These are phyloP conservation scores for Montipora sp. DNA, from an alignment of 64 coral and sea anemone species.

Conservation along the genomic window DNA sequence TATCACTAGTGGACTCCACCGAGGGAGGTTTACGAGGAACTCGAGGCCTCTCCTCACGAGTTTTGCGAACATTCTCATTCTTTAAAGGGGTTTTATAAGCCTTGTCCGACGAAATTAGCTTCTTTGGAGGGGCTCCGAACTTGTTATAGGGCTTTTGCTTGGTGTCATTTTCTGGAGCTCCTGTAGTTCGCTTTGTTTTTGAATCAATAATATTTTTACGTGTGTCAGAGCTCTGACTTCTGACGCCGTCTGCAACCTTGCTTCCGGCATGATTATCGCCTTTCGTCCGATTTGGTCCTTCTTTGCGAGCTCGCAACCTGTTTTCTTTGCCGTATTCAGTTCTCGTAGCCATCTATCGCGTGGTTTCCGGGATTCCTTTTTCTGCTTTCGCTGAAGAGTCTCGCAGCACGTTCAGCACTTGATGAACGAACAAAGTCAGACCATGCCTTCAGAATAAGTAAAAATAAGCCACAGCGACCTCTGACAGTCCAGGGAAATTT, in stretches of 20 bases:
- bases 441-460: background rate
- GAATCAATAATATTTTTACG: constrained; percentile 73
- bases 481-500: background rate
- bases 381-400: constrained; percentile 12
- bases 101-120: constrained; percentile 26
- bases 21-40: background rate
- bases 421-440: background rate
- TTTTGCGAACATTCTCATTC: constrained; percentile 49
- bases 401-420: background rate
- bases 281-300: constrained; percentile 40
- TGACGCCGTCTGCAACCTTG: background rate
- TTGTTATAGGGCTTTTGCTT: constrained; percentile 55
- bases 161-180: constrained; percentile 25
- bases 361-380: constrained; percentile 16
- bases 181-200: constrained; percentile 69
- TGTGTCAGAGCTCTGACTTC: constrained; percentile 14
- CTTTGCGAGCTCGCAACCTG: constrained; percentile 62
- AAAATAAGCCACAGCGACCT: too few species aligned
- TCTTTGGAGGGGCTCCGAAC: constrained; percentile 67
- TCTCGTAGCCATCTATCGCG: constrained; percentile 70
- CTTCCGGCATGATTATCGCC: constrained; percentile 17
- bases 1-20: background rate
- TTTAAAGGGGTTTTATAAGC: background rate
- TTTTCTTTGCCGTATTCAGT: constrained; percentile 71
- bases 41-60: constrained; percentile 1